These are phyloP conservation scores for Ectobius pallidus DNA, from an alignment of 2,888 invertebrate genomes.

Conservation along the genomic window DNA sequence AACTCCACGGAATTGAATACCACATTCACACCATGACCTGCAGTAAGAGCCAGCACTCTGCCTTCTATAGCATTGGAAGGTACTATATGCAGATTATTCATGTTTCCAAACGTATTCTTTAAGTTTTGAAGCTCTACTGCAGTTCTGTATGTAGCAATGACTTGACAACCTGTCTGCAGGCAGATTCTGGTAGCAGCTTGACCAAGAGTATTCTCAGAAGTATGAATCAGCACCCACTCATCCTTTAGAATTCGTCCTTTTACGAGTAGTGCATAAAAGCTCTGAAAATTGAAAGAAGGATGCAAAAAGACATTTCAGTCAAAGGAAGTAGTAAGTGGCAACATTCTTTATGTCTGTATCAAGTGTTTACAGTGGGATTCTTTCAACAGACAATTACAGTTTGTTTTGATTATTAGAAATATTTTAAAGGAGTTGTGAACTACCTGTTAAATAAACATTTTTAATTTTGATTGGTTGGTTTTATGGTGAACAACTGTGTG, in stretches of 20 bases:
- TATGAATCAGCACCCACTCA: slow-evolving; percentile 60
- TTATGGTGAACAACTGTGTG: no score
- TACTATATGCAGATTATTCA: slow-evolving; percentile 40
- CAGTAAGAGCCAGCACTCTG: slow-evolving; percentile 78
- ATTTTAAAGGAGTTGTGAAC: no score
- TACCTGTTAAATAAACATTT: no score
- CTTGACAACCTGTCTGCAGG: slow-evolving; percentile 67
- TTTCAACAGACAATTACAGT: no score
- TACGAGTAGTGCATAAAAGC: neutral
- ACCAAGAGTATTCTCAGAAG: slow-evolving; percentile 74
- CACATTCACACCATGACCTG: slow-evolving; percentile 88
- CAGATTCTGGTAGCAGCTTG: slow-evolving; percentile 79
- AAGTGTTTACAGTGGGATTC: no score
- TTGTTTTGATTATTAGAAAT: no score
- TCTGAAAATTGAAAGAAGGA: no score
- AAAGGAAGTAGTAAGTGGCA: no score
- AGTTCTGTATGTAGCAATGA: slow-evolving; percentile 74
- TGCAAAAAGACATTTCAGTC: no score
- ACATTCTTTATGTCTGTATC: no score
- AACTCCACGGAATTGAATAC: slow-evolving; percentile 82
- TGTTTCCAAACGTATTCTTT: slow-evolving; percentile 61
- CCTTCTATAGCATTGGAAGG: slow-evolving; percentile 74
- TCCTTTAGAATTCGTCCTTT: slow-evolving; percentile 59
- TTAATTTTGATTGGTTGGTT: no score
- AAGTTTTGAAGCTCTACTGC: slow-evolving; percentile 68